Evolutionary conservation across 2,113 vertebrate species (phyloP), one percentile per base, ranked within the genome.

Genomic region (Lampris incognitus): DNA sequence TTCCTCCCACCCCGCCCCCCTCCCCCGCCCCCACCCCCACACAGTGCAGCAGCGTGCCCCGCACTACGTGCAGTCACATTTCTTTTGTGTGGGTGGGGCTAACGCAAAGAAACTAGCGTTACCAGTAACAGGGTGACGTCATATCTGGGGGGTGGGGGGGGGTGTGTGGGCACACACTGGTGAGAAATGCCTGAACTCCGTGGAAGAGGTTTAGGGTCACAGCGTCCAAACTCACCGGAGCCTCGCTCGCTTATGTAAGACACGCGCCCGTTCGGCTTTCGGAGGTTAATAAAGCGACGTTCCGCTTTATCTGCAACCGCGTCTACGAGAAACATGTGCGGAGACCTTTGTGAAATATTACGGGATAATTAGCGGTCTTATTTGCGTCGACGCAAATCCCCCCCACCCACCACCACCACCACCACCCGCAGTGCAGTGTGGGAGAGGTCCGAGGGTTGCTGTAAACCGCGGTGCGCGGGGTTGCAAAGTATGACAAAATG

Each of bases 41-140:
- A 50, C 64, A 37, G 70, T 39, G 79, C 77, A 74, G 81, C 66
- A 73, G 67, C 42, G 9, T 86, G 84, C 84, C 85, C 24, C 76
- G 82, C 84, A 76, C 66, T 82, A 64, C 44, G 74, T 74, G 79
- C 85, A 76, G 80, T 87, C 89, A 86, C 85, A 82, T 88, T 90
- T 83, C 71, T 87, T 69, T 9, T 81, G 84, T 75, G 90, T 87
- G 86, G 88, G 89, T 57, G 88, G 85, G 65, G 85, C 80, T 83
- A 85, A 87, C 78, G 81, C 24, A 9, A 69, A 42, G 60, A 79
- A 90, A 84, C 78, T 68, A 79, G 82, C 85, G 73, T 88, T 89
- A 89, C 88, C 87, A 81, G 88, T 88, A 89, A 89, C 77, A 85
- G 73, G 77, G 78, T 86, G 87, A 75, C 76, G 11, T 40, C 52